Percentiles rank a stretch among this genome's conserved stretches.
Conservation (phyloP, 1,140 invertebrate genomes). For the Asbolus verrucosus region DNA sequence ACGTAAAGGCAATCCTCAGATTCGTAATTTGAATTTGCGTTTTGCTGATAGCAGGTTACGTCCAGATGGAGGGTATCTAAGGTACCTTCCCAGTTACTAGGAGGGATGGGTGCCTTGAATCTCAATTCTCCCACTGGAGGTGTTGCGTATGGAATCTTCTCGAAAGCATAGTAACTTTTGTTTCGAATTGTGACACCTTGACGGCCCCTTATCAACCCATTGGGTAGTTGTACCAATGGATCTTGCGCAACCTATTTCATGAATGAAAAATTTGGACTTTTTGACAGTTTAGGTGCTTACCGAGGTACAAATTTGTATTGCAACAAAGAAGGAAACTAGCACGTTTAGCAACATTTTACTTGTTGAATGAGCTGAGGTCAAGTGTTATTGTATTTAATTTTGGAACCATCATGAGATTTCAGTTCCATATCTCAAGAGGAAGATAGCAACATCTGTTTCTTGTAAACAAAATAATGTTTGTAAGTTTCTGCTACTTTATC, state of each 20-base stretch:
- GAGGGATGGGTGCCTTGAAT: neutral
- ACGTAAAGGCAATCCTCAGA: conserved; percentile 48
- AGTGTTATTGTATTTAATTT: too few species aligned
- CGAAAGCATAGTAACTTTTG: conserved; percentile 24
- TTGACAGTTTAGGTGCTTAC: too few species aligned
- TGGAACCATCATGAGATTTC: too few species aligned
- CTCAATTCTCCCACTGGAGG: conserved; percentile 39
- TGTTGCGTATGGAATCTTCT: conserved; percentile 42
- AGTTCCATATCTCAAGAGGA: too few species aligned
- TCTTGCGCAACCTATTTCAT: neutral
- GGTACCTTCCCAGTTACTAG: conserved; percentile 40
- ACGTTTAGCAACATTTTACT: too few species aligned
- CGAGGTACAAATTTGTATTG: too few species aligned
- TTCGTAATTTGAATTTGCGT: neutral
- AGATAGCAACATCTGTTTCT: too few species aligned
- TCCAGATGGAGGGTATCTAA: conserved; percentile 37
- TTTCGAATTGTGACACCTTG: neutral
- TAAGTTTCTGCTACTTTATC: too few species aligned
- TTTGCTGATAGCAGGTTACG: conserved; percentile 32
- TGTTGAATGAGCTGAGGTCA: too few species aligned
- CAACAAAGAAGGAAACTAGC: too few species aligned
- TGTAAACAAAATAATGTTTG: too few species aligned
- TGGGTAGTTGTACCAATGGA: neutral
- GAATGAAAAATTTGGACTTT: too few species aligned
- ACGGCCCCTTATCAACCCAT: neutral